These are phyloP conservation scores for Drosophila meridionalis DNA, from an alignment of 2,888 invertebrate species.

Conservation along the genomic window DNA sequence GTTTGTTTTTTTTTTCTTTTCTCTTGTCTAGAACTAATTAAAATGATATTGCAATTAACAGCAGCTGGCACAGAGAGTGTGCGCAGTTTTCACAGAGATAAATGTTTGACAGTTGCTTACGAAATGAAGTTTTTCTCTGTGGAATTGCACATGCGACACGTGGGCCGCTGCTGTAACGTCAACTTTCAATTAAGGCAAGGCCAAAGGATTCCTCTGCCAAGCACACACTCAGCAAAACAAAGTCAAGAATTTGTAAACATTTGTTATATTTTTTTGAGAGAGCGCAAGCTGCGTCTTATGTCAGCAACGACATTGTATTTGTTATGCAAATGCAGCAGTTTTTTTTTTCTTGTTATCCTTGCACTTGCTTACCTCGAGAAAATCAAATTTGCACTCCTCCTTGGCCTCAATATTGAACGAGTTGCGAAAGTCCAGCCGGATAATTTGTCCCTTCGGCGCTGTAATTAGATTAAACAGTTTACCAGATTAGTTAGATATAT, in stretches of 20 bases:
- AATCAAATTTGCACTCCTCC: constrained; percentile 91
- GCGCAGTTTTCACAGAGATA: neutral
- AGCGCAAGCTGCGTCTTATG: constrained; percentile 34
- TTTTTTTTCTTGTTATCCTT: neutral
- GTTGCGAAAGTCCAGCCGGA: constrained; percentile 92
- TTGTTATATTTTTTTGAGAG: neutral
- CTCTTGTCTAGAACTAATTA: constrained; percentile 3
- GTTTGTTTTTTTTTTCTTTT: neutral
- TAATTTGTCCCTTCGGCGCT: constrained; percentile 88
- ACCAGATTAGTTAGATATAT: neutral
- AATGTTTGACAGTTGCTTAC: constrained; percentile 6
- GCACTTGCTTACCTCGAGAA: constrained; percentile 87
- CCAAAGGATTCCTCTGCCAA: constrained; percentile 22
- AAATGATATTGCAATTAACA: constrained; percentile 20
- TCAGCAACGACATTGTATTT: constrained; percentile 38
- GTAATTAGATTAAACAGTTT: constrained; percentile 72
- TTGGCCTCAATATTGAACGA: constrained; percentile 90
- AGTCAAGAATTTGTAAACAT: constrained; percentile 55
- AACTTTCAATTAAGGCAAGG: constrained; percentile 69
- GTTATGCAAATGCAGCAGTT: constrained; percentile 11
- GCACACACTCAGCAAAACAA: constrained; percentile 4
- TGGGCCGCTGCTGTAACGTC: constrained; percentile 38
- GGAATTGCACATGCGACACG: constrained; percentile 27
- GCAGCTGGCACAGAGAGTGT: neutral
- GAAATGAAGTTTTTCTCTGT: neutral